Evolutionary conservation across 2,888 invertebrate genomes (phyloP).

Genomic region (Tetragonisca angustula): DNA sequence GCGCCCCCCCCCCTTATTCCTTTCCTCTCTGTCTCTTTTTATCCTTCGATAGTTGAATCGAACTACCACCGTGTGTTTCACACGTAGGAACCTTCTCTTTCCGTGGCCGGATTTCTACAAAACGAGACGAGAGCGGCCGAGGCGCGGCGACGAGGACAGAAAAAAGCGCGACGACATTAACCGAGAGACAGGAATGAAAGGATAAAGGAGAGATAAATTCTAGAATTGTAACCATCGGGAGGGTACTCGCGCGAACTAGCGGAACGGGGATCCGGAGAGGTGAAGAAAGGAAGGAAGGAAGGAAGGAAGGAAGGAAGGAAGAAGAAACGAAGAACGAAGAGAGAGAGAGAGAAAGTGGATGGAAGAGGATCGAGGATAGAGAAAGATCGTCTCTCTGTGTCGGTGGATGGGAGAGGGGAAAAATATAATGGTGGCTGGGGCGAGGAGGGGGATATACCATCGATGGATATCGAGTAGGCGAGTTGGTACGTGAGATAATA

Average conservation of each 20-base stretch:
- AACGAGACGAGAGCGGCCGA: constrained; percentile 12
- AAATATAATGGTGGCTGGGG: constrained; percentile 72
- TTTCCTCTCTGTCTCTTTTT: neutral
- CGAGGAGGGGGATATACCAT: constrained; percentile 68
- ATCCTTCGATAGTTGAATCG: neutral
- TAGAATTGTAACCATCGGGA: constrained; percentile 58
- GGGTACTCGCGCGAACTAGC: constrained; percentile 45
- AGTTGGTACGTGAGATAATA: constrained; percentile 83
- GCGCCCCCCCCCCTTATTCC: neutral
- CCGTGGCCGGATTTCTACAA: constrained; percentile 28
- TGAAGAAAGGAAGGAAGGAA: constrained; percentile 1
- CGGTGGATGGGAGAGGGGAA: constrained; percentile 54
- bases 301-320: neutral
- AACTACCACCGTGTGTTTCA: constrained; percentile 1
- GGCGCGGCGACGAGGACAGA: neutral
- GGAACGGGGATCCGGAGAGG: constrained; percentile 29
- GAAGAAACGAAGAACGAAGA: too few relatives aligned
- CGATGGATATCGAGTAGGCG: constrained; percentile 81
- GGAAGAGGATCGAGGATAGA: constrained; percentile 17
- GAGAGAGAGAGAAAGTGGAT: neutral
- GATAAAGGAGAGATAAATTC: constrained; percentile 66
- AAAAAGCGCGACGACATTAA: constrained; percentile 34
- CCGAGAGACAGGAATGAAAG: constrained; percentile 48
- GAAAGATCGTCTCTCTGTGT: constrained; percentile 41
- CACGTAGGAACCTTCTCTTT: neutral